phyloP scores from a whole-genome alignment of 2,888 invertebrate genomes.

The Scaptomyza tumidula region DNA sequence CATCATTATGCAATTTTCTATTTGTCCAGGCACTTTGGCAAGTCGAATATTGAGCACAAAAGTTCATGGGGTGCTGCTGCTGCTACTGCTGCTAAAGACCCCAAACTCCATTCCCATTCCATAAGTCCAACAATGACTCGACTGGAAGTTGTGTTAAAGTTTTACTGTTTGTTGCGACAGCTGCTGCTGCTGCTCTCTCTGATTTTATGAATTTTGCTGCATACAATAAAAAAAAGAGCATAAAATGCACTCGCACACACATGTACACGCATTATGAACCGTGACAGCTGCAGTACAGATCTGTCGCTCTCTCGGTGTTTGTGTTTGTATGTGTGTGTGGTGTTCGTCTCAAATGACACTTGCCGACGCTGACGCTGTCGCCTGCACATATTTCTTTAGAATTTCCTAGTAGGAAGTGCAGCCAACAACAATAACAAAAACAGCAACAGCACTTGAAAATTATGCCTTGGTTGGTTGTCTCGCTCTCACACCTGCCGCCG shows the following conservation, averaged over 20 bases:
- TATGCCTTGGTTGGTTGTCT: conserved; percentile 53
- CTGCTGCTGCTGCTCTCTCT: conserved; percentile 41
- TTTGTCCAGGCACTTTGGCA: conserved; percentile 60
- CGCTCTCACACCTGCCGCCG: conserved; percentile 56
- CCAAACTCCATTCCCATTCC: background rate
- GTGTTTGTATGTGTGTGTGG: conserved; percentile 25
- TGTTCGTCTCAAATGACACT: conserved; percentile 75
- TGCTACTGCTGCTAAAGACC: background rate
- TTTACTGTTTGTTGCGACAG: conserved; percentile 51
- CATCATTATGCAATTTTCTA: conserved; percentile 67
- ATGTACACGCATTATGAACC: conserved; percentile 19
- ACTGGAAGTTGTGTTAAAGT: conserved; percentile 32
- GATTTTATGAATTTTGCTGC: conserved; percentile 64
- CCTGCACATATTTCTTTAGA: conserved; percentile 67
- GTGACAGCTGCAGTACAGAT: conserved; percentile 53
- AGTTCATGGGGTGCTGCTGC: conserved; percentile 58
- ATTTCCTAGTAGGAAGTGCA: conserved; percentile 78
- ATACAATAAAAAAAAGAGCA: conserved; percentile 65
- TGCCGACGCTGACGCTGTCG: conserved; percentile 50
- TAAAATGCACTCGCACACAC: conserved; percentile 58
- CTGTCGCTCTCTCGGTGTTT: conserved; percentile 7
- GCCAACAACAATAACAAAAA: conserved; percentile 28
- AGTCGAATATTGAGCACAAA: conserved; percentile 67
- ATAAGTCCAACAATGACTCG: conserved; percentile 9
- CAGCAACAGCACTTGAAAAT: conserved; percentile 64